Conservation (phyloP, 2,888 invertebrate genomes). For the Amiota mariae region DNA sequence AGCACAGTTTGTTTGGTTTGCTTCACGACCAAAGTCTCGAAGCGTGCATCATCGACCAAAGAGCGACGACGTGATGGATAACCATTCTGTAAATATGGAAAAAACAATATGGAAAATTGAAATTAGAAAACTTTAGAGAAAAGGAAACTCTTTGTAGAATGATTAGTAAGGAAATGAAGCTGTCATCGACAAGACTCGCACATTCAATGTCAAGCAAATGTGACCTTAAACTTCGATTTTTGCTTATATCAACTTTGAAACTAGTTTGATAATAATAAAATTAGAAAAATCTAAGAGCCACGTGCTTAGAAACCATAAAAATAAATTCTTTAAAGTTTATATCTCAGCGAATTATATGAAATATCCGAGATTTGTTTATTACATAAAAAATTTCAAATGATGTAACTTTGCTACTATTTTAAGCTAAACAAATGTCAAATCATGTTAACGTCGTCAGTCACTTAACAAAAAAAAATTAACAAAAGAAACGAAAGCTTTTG, state of each 20-base stretch:
- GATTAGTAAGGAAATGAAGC: constrained; percentile 55
- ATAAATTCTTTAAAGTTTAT: background rate
- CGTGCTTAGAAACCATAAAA: background rate
- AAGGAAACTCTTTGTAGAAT: constrained; percentile 44
- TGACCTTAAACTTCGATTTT: background rate
- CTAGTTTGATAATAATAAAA: no score
- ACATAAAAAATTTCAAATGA: constrained; percentile 14
- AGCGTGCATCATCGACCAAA: constrained; percentile 97
- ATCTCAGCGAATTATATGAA: background rate
- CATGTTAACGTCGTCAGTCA: background rate
- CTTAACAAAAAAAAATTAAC: background rate
- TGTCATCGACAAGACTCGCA: background rate
- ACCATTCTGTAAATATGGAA: constrained; percentile 85
- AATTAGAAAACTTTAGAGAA: background rate
- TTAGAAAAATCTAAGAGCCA: no score
- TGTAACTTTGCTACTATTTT: constrained; percentile 6
- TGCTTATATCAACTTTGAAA: no score
- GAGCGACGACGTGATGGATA: constrained; percentile 96
- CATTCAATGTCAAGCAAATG: background rate
- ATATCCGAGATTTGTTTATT: background rate
- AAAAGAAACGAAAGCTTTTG: constrained; percentile 14
- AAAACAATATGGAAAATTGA: constrained; percentile 14
- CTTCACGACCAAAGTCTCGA: constrained; percentile 96
- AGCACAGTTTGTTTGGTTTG: constrained; percentile 94
- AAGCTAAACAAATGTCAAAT: background rate